phyloP scores from a whole-genome alignment of 2,113 vertebrate genomes.

The Lanius collurio region DNA sequence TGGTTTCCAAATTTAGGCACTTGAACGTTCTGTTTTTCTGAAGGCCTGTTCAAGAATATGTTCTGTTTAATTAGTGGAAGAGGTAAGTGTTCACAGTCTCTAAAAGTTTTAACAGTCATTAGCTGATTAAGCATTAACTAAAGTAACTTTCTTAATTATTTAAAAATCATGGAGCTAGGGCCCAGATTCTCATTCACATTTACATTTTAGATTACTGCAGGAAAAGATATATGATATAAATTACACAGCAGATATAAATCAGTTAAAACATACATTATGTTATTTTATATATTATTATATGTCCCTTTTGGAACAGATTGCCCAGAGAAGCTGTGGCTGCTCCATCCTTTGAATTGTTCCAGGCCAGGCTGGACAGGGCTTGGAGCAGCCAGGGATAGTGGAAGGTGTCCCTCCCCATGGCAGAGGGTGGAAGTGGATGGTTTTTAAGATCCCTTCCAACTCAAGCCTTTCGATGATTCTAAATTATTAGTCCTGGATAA shows the following conservation, averaged over 20 bases:
- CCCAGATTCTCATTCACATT: neutral
- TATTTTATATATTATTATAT: neutral
- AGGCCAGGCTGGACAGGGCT: neutral
- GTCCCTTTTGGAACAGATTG: neutral
- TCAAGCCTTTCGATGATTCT: neutral
- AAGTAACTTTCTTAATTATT: neutral
- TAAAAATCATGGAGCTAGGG: neutral
- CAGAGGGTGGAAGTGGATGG: neutral
- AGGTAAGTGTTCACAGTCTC: neutral
- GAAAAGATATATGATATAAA: neutral
- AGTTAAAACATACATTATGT: neutral
- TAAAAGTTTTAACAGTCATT: neutral
- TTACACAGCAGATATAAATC: neutral
- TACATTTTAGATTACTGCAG: neutral
- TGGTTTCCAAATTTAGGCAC: neutral
- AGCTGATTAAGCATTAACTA: neutral
- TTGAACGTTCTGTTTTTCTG: neutral
- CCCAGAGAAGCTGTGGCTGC: neutral
- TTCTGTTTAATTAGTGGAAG: slow-evolving; percentile 1
- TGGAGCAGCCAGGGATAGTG: neutral
- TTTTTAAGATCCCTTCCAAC: neutral
- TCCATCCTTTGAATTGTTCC: neutral
- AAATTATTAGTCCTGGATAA: neutral
- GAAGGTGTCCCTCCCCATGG: neutral
- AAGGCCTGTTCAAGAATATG: neutral